These are phyloP conservation scores for Notechis scutatus DNA, from an alignment of 2,113 vertebrate species.

Conservation along the genomic window DNA sequence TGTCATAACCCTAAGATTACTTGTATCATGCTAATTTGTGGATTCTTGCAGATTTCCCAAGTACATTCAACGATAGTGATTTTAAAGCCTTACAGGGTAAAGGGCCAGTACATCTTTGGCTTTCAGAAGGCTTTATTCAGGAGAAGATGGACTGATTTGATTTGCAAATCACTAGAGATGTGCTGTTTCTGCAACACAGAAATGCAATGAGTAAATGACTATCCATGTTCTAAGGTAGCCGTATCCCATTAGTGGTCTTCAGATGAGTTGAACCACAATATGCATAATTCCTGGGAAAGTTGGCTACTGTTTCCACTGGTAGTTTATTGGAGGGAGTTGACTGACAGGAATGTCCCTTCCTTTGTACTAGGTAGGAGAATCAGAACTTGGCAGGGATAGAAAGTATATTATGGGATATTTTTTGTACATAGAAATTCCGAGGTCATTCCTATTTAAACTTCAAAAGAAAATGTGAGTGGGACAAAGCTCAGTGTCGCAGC, in stretches of 20 bases:
- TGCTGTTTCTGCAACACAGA: not conserved
- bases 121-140: not conserved
- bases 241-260: conserved; percentile 21
- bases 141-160: not conserved
- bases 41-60: not conserved
- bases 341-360: not conserved
- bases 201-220: not conserved
- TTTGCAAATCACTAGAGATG: not conserved
- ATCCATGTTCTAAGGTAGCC: conserved; percentile 1
- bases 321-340: not conserved
- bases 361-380: conserved; percentile 18
- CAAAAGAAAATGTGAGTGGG: conserved; percentile 40
- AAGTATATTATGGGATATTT: conserved; percentile 29
- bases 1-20: too few relatives aligned
- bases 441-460: conserved; percentile 33
- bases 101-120: not conserved
- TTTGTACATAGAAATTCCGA: conserved; percentile 48
- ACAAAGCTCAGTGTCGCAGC: not conserved
- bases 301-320: not conserved
- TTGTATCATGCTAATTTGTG: not conserved
- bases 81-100: not conserved
- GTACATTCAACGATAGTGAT: not conserved
- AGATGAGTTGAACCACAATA: not conserved
- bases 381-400: conserved; percentile 35
- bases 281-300: not conserved